Evolutionary conservation across 2,797 vertebrate genomes (phyloP).

Genomic region (Microcaecilia unicolor): DNA sequence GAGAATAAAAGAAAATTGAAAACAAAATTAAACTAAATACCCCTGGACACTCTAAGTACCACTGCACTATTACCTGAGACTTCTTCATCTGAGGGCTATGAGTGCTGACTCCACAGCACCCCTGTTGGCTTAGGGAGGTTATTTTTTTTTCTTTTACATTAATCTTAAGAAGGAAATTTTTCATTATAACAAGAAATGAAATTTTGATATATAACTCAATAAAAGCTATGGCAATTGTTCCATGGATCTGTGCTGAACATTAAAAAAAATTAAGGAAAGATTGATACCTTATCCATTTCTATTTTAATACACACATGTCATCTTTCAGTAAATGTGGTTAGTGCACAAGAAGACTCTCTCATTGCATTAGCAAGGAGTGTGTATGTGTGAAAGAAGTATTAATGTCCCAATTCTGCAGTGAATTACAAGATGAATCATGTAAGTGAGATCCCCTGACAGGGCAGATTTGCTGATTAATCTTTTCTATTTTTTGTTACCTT

Average conservation of each 20-base stretch:
- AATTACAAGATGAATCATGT: neutral
- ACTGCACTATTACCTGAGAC: too few species aligned
- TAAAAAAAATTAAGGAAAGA: neutral
- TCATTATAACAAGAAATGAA: slow-evolving; percentile 35
- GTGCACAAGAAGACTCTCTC: neutral
- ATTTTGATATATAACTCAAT: too few species aligned
- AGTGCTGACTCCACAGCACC: neutral
- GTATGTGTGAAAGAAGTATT: neutral
- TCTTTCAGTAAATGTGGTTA: slow-evolving; percentile 18
- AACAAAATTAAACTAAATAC: too few species aligned
- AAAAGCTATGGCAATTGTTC: slow-evolving; percentile 8
- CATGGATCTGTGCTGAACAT: slow-evolving; percentile 3
- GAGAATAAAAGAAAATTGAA: too few species aligned
- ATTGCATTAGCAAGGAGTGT: neutral
- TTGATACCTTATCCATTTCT: slow-evolving; percentile 16
- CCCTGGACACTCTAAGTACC: too few species aligned
- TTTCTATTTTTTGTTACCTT: too few species aligned
- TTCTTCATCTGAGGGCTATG: too few species aligned
- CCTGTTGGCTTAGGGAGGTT: slow-evolving; percentile 15
- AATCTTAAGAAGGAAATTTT: slow-evolving; percentile 23
- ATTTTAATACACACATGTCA: slow-evolving; percentile 26
- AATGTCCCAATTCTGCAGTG: neutral
- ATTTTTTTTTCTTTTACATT: slow-evolving; percentile 15
- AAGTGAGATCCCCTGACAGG: neutral
- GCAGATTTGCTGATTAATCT: fast-evolving